Evolutionary conservation across 2,888 invertebrate species (phyloP), one percentile per base, ranked within the genome.

Genomic region (Ptilodon capucinus): DNA sequence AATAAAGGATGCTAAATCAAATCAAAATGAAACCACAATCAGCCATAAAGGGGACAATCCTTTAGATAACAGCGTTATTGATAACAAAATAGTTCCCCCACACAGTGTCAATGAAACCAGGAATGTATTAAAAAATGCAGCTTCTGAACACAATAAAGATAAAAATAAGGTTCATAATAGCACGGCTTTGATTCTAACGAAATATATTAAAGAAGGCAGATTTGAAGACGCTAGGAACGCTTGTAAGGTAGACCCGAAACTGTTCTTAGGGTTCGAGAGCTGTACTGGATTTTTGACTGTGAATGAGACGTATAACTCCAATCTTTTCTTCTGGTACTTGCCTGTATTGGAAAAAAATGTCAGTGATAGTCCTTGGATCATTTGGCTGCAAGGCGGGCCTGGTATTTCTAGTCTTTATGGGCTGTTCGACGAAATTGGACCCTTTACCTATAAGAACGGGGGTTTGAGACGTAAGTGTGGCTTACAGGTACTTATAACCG

Each of bases 311-410:
- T 93, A 91, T 67, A 92, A 94, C 68, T 95, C 96, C 1, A 96
- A 97, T 74, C 79, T 95, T 70, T 97, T 95, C 84, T 97, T 97
- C 84, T 97, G 97, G 97, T 97, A 95, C 71, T 96, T 97, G 70
- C 96, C 96, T 0, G 76, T 81, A 17, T 54, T 73, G 34, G 67
- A 76, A 4, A 86, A 90, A 64, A 84, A 86, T 0, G 74, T 81
- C 14, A 76, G 74, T 23, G 76, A 81, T 23, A 86, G 76, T 17
- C 97, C 97, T 0, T 89, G 97, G 69, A 91, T 97, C 9, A 93
- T 97, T 54, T 97, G 97, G 97, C 86, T 97, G n/a, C 95, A 97
- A 92, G 97, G 97, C 6, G 97, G 97, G 0, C 97, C 97, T 0
- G 97, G 93, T 0, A 94, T 93, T 0, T 95, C 95, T 0, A 94